Percentiles rank a stretch among this genome's conserved stretches.
Conservation (phyloP, 35 echinoderm and acorn worm genomes). For the Amphiura filiformis region DNA sequence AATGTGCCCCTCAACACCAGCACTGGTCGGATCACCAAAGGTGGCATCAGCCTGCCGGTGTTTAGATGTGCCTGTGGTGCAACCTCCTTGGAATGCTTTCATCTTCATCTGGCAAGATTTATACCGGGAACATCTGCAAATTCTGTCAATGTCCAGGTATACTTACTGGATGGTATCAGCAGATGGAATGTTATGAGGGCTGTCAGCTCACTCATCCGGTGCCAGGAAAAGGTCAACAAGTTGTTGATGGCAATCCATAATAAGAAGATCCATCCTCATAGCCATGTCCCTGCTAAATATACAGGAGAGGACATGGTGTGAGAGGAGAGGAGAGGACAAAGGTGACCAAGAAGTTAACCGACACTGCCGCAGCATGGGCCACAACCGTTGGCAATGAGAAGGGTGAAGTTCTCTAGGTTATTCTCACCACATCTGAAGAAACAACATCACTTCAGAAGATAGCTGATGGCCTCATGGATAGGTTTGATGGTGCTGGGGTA, state of each 20-base stretch:
- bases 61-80: conserved; percentile 64
- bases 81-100: conserved; percentile 72
- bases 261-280: too few species aligned
- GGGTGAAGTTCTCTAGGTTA: conserved; percentile 48
- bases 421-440: conserved; percentile 45
- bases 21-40: conserved; percentile 39
- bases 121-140: conserved; percentile 56
- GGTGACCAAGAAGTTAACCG: conserved; percentile 23
- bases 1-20: conserved; percentile 15
- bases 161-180: conserved; percentile 50
- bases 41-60: conserved; percentile 43
- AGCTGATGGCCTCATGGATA: conserved; percentile 24
- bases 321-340: too few species aligned
- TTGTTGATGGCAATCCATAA: too few species aligned
- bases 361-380: conserved; percentile 29
- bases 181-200: conserved; percentile 48
- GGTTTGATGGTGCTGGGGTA: too few species aligned
- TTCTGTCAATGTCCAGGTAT: conserved; percentile 54
- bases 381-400: conserved; percentile 61
- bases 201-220: neutral
- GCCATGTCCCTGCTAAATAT: too few species aligned
- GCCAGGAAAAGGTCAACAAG: too few species aligned
- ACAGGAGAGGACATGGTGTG: too few species aligned
- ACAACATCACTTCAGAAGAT: neutral
- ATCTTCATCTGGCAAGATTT: conserved; percentile 65